A percentile compares a stretch with the other conserved stretches of the same genome.
Evolutionary conservation across 2,888 invertebrate species (phyloP).

Genomic region (Lithophane leautieri): DNA sequence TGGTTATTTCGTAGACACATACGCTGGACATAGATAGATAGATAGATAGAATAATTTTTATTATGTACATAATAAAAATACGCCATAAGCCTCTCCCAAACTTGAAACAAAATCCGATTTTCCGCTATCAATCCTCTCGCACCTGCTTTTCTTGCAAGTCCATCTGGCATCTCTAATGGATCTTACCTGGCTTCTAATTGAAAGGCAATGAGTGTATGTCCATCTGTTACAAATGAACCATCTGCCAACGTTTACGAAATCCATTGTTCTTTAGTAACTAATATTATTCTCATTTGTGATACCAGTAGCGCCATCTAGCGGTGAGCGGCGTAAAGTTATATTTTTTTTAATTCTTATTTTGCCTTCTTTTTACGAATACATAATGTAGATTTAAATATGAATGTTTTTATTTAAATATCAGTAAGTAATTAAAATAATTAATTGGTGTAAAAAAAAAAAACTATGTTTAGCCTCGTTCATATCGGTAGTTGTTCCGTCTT

Average conservation of each 20-base stretch:
- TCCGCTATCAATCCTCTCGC: not conserved
- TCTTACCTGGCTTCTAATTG: conserved; percentile 52
- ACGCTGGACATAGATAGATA: too few species aligned
- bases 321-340: not conserved
- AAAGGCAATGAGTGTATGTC: not conserved
- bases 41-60: too few species aligned
- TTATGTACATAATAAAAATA: too few species aligned
- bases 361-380: not conserved
- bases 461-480: not conserved
- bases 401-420: rapidly evolving
- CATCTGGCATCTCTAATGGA: conserved; percentile 16
- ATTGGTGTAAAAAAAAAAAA: too few species aligned
- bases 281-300: not conserved
- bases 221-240: conserved; percentile 41
- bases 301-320: conserved; percentile 58
- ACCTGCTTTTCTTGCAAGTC: conserved; percentile 34
- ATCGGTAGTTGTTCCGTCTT: not conserved
- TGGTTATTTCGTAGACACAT: too few species aligned
- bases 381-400: not conserved
- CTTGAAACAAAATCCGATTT: not conserved
- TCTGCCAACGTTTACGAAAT: conserved; percentile 27
- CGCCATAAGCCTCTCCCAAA: too few species aligned
- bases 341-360: not conserved
- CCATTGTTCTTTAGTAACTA: conserved; percentile 13
- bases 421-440: not conserved